These are phyloP conservation scores for Lethenteron reissneri DNA, from an alignment of 2,113 vertebrate genomes.

Conservation along the genomic window DNA sequence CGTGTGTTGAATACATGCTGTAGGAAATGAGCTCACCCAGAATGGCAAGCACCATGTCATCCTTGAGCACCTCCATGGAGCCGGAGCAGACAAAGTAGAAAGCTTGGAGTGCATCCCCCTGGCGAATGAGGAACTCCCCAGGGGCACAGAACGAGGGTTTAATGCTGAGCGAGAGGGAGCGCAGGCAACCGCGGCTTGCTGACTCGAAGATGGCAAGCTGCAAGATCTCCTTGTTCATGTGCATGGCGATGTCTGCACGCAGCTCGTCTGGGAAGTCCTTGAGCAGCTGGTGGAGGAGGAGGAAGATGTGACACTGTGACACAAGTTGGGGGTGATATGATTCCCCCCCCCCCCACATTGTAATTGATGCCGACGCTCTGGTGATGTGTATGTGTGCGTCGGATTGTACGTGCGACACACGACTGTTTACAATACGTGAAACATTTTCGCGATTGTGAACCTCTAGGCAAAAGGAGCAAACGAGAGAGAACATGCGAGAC, in stretches of 20 bases:
- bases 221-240: slow-evolving; percentile 32
- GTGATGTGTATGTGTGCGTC: too few species aligned
- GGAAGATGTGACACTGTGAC: too few species aligned
- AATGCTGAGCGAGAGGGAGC: slow-evolving; percentile 34
- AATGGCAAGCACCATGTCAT: slow-evolving; percentile 32
- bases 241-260: slow-evolving; percentile 33
- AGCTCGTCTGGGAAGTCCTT: slow-evolving; percentile 36
- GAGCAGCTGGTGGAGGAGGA: slow-evolving; percentile 19
- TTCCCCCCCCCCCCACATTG: too few species aligned
- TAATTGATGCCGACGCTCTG: too few species aligned
- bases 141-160: slow-evolving; percentile 34
- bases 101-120: slow-evolving; percentile 33
- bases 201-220: slow-evolving; percentile 33
- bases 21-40: slow-evolving; percentile 18
- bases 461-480: too few species aligned
- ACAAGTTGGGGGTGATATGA: too few species aligned
- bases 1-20: too few species aligned
- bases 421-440: too few species aligned
- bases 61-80: slow-evolving; percentile 36
- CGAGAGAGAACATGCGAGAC: too few species aligned
- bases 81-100: slow-evolving; percentile 37
- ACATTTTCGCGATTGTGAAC: too few species aligned
- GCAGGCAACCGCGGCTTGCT: slow-evolving; percentile 32
- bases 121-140: slow-evolving; percentile 33
- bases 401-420: too few species aligned